These are phyloP conservation scores for Promerops cafer DNA, from an alignment of 2,113 vertebrate species.

Conservation along the genomic window DNA sequence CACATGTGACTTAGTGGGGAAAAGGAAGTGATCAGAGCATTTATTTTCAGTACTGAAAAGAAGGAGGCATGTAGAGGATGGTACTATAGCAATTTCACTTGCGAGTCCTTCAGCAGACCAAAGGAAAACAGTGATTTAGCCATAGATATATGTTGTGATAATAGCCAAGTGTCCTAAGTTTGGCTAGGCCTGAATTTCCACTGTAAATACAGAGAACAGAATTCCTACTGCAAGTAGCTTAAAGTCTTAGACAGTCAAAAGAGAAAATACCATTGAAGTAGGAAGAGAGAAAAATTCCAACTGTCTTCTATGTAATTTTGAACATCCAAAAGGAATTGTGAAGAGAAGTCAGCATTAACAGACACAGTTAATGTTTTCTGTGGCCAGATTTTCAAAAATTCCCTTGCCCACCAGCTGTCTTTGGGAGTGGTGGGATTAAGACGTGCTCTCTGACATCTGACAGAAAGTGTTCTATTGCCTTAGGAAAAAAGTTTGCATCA, in stretches of 20 bases:
- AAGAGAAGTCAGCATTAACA: neutral
- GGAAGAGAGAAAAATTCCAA: neutral
- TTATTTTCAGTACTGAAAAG: neutral
- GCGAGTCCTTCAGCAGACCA: neutral
- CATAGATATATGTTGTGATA: neutral
- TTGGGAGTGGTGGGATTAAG: neutral
- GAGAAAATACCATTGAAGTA: neutral
- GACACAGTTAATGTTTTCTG: neutral
- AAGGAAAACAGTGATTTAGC: neutral
- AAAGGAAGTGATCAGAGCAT: neutral
- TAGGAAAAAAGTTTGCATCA: neutral
- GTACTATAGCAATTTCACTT: neutral
- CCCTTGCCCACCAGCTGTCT: neutral
- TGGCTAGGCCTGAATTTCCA: neutral
- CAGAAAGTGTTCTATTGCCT: neutral
- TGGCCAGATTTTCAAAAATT: neutral
- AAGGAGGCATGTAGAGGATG: neutral
- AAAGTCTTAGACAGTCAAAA: neutral
- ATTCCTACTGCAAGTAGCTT: neutral
- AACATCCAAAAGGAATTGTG: neutral
- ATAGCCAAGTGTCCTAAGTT: neutral
- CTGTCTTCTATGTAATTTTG: neutral
- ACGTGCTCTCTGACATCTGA: neutral
- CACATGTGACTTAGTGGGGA: neutral
- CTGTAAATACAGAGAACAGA: neutral